Base-by-base conservation (phyloP, 2,888 invertebrate genomes). In the Octonoba sinensis region DNA sequence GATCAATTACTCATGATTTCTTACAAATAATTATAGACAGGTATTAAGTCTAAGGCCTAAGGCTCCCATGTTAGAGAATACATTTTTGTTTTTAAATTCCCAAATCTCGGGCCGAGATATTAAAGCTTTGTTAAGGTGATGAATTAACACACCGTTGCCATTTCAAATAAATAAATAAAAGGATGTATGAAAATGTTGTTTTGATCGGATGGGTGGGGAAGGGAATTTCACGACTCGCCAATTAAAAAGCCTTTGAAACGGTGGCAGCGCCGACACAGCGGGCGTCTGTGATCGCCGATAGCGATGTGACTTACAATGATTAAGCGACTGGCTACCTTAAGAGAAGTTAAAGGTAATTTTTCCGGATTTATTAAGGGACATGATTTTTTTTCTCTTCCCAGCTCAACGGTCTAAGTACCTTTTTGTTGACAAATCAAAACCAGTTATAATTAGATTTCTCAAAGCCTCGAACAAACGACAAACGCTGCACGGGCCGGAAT, bases 121-220 rank as follows among this genome's bases (percentile, higher is more conserved):
- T 54, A 54, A 54, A n/a, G 54, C 54, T 54, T 54, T 54, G 54
- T 54, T 54, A 54, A 54, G 16, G 54, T 54, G 54, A 54, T 54
- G 54, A 54, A 54, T 54, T 54, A 54, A 54, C 54, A 20, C 54
- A 18, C 54, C 36, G 36, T 54, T 54, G 54, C 20, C n/a, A 54
- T 54, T 54, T 54, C 54, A 54, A 20, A 54, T 1, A 54, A 54
- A 20, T 16, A 54, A 54, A 54, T 20, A 54, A n/a, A 54, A 54
- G 54, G 54, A 8, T 54, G 20, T 54, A 54, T 54, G 20, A 54
- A 54, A 54, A 20, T 54, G 54, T 15, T 54, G 18, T 54, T 18
- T 54, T 20, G 54, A 54, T 54, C 20, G 54, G 54, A 54, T 54
- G 54, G 54, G 54, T 54, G 54, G 54, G 54, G 54, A 54, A 54